These are phyloP conservation scores for Bibio marci DNA, from an alignment of 2,888 invertebrate species.

Conservation along the genomic window DNA sequence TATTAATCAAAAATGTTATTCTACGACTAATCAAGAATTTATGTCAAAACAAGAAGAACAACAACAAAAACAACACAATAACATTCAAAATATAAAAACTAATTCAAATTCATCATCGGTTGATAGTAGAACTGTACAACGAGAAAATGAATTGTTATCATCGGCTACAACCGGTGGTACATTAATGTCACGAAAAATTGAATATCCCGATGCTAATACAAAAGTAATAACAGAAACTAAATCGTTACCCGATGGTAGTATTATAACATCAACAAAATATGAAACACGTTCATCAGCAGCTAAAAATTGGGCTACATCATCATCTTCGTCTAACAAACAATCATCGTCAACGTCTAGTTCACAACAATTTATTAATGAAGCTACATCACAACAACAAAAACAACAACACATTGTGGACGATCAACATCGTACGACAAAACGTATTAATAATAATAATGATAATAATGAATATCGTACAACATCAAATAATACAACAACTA, in stretches of 20 bases:
- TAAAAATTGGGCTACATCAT: slow-evolving; percentile 10
- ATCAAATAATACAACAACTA: no score
- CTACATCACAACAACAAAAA: no score
- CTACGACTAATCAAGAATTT: neutral
- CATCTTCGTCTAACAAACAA: slow-evolving; percentile 1
- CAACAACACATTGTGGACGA: no score
- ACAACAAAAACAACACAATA: neutral
- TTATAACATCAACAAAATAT: slow-evolving; percentile 48
- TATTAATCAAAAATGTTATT: neutral
- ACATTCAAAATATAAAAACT: neutral
- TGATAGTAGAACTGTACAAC: neutral
- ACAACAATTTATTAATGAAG: no score
- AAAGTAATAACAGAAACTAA: slow-evolving; percentile 49
- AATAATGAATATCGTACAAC: no score
- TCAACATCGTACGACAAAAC: no score
- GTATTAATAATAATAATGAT: no score
- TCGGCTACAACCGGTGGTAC: slow-evolving; percentile 29
- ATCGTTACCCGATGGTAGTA: slow-evolving; percentile 45
- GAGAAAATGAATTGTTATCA: slow-evolving; percentile 23
- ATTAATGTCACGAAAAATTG: slow-evolving; percentile 37
- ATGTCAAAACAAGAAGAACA: no score
- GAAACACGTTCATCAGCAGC: slow-evolving; percentile 33
- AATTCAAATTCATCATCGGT: slow-evolving; percentile 1
- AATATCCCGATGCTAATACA: slow-evolving; percentile 47
- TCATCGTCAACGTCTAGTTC: neutral